A percentile compares a stretch with the other conserved stretches of the same genome.
These are phyloP conservation scores for Tholera decimalis DNA, from an alignment of 2,888 invertebrate species.

Conservation along the genomic window DNA sequence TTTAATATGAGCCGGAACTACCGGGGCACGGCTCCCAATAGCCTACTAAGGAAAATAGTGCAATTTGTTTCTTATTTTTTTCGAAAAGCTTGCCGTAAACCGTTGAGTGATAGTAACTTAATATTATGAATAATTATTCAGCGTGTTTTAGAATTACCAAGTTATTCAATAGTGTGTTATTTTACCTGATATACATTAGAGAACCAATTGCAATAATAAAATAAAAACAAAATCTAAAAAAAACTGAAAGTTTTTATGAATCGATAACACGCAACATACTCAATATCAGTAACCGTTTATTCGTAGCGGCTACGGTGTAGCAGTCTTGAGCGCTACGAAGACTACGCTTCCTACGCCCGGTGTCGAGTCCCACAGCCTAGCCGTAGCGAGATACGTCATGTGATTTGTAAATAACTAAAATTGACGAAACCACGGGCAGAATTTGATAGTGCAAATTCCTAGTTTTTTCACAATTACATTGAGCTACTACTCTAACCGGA, in stretches of 20 bases:
- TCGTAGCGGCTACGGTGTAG: conserved; percentile 38
- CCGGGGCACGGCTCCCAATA: conserved; percentile 75
- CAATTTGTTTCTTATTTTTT: conserved; percentile 81
- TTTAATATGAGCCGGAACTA: conserved; percentile 91
- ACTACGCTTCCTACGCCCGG: conserved; percentile 22
- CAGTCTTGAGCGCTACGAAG: conserved; percentile 1
- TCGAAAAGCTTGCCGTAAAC: conserved; percentile 61
- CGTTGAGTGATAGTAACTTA: conserved; percentile 40
- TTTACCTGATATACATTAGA: too few relatives aligned
- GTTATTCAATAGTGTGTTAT: too few relatives aligned
- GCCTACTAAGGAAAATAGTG: conserved; percentile 81
- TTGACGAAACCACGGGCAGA: too few relatives aligned
- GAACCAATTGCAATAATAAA: too few relatives aligned
- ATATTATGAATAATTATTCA: too few relatives aligned
- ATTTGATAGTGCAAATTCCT: too few relatives aligned
- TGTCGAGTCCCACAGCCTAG: conserved; percentile 5
- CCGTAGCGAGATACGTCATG: neutral
- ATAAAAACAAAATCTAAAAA: too few relatives aligned
- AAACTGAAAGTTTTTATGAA: too few relatives aligned
- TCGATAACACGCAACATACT: neutral
- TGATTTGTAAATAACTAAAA: conserved; percentile 1
- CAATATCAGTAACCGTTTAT: neutral
- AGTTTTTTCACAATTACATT: too few relatives aligned
- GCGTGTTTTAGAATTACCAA: too few relatives aligned
- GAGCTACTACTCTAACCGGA: too few relatives aligned